A percentile compares a stretch with the other conserved stretches of the same genome.
phyloP scores from a whole-genome alignment of 1,140 invertebrate species.

The Charaxes varanes region DNA sequence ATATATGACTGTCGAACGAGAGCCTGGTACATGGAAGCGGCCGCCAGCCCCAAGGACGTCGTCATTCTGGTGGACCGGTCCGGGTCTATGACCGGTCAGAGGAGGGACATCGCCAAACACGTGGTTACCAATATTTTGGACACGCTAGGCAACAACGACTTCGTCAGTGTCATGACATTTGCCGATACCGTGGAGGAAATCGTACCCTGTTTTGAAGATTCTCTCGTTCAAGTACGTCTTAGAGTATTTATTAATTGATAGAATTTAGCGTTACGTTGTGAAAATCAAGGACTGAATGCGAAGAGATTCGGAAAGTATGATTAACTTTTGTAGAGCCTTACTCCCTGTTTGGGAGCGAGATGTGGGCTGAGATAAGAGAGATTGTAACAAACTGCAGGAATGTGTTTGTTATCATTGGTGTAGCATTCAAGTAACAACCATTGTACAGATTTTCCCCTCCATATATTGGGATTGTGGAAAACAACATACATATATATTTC shows the following conservation, averaged over 20 bases:
- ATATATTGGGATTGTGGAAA: too few species aligned
- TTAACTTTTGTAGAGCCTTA: too few species aligned
- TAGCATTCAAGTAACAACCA: too few species aligned
- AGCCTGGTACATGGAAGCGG: conserved; percentile 97
- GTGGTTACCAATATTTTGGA: conserved; percentile 96
- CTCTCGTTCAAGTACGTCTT: conserved; percentile 85
- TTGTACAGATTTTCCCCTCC: too few species aligned
- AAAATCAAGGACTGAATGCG: too few species aligned
- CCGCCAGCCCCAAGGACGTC: conserved; percentile 97
- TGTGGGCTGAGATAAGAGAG: too few species aligned
- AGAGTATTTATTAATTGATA: not conserved
- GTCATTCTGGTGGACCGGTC: conserved; percentile 95
- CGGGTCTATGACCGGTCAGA: conserved; percentile 97
- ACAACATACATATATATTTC: too few species aligned
- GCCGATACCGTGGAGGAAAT: conserved; percentile 84
- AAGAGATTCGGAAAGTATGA: too few species aligned
- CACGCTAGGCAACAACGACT: conserved; percentile 98
- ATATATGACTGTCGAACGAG: conserved; percentile 92
- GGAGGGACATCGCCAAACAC: conserved; percentile 94
- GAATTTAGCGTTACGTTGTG: not conserved
- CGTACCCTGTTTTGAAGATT: conserved; percentile 91
- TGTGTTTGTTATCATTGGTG: too few species aligned
- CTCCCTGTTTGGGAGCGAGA: too few species aligned
- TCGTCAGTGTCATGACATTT: conserved; percentile 96
- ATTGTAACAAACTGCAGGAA: too few species aligned